Percentiles rank a stretch among this genome's conserved stretches.
Conservation (phyloP, 2,888 invertebrate genomes). For the Sclerodermus sp. region DNA sequence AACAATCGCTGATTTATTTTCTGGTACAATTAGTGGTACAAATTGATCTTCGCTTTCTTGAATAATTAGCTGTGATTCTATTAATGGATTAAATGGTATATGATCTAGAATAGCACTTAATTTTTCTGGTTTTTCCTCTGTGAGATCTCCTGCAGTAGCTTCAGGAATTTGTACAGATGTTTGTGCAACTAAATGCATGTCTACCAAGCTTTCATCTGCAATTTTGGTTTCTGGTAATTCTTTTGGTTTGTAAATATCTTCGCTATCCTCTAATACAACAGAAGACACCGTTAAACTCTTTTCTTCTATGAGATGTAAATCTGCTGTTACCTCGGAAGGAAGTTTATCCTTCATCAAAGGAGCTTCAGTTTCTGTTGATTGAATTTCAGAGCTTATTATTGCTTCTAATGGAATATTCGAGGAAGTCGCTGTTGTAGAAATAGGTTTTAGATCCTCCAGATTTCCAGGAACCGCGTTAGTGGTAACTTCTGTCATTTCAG, state of each 20-base stretch:
- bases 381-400: slow-evolving; percentile 61
- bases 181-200: slow-evolving; percentile 45
- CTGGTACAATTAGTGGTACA: slow-evolving; percentile 37
- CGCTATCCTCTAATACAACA: slow-evolving; percentile 58
- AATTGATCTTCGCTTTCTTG: slow-evolving; percentile 62
- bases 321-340: slow-evolving; percentile 38
- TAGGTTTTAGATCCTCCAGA: slow-evolving; percentile 35
- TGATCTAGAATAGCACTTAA: slow-evolving; percentile 48
- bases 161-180: slow-evolving; percentile 52
- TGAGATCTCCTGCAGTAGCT: slow-evolving; percentile 45
- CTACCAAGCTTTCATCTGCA: slow-evolving; percentile 36
- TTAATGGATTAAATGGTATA: slow-evolving; percentile 55
- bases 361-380: slow-evolving; percentile 64
- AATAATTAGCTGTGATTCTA: slow-evolving; percentile 60
- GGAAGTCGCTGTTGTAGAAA: slow-evolving; percentile 58
- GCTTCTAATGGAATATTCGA: slow-evolving; percentile 62
- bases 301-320: slow-evolving; percentile 43
- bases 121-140: slow-evolving; percentile 39
- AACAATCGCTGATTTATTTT: slow-evolving; percentile 56
- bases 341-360: slow-evolving; percentile 52
- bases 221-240: slow-evolving; percentile 50
- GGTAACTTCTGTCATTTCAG: slow-evolving; percentile 60
- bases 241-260: slow-evolving; percentile 54
- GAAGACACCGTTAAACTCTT: slow-evolving; percentile 46
- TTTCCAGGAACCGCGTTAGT: slow-evolving; percentile 56